Base-by-base conservation (phyloP, 2,113 vertebrate genomes). In the Machaerirhynchus nigripectus region DNA sequence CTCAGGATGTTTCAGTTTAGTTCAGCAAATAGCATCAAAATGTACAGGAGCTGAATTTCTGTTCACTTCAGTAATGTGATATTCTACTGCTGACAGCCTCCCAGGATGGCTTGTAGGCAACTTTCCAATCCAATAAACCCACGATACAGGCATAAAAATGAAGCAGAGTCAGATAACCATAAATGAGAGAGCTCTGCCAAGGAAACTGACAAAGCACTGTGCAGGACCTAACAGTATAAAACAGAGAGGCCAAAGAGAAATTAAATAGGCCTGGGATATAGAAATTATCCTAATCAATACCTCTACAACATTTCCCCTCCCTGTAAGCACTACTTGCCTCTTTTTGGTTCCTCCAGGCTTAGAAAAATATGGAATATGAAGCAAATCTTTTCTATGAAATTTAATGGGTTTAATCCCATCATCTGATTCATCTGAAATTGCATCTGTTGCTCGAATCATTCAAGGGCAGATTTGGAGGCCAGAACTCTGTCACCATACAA, bases 41-140 rank as follows among this genome's bases (percentile, higher is more conserved):
- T 12, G 13, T 88, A 94, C 52, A 84, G 88, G 52, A 86, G 47
- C 37, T 81, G 68, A 95, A 90, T 89, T 90, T 63, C 83, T 94
- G 33, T 84, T 95, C 71, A 52, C n/a, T 93, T 88, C 31, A 78
- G 76, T 92, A 87, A 95, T 78, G 83, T 88, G 68, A 93, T 84
- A 93, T 84, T 96, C 87, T 90, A 40, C 68, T 90, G 68, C 71
- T 63, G 73, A 89, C 79, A 89, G 63, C 83, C 28, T 96, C 89
- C 26, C 87, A 84, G 67, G 44, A 85, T 67, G 55, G 55, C 64
- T 90, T 88, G 60, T 87, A 94, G 79, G 96, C 90, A 95, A 59
- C 88, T 78, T 90, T 89, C 86, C 68, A 86, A 95, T 64, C 64
- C 76, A 94, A 95, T 93, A 95, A 96, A 74, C 35, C 52, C 65